Base-by-base conservation (phyloP, 2,888 invertebrate genomes). In the Lithosia quadra region DNA sequence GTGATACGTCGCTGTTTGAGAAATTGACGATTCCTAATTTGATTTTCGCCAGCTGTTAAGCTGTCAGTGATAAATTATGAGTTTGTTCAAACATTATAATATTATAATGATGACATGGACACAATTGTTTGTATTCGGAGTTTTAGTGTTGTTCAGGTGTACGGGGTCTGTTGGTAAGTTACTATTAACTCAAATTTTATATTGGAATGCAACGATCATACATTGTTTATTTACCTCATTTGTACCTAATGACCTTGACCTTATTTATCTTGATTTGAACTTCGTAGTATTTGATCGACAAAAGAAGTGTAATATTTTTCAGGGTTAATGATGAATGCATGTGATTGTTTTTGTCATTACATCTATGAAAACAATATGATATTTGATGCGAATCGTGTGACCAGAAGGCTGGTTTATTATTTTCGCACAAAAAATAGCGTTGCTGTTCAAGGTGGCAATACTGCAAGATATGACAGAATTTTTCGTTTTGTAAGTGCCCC, bases 131-230 rank as follows among this genome's bases (percentile, higher is more conserved):
- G 7, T 49, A 49, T n/a, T 62, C n/a, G 28, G n/a, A 21, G 62
- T 49, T 11, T 18, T n/a, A 62, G 62, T 49, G 43, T 21, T 62
- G 28, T 62, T 24, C 28, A 62, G 28, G 15, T 49, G 62, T 43
- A 62, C 62, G 18, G 11, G 24, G 11, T 62, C 62, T 33, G 49
- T 62, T n/a, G 62, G 49, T 62, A 62, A 62, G 62, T 49, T 11
- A 28, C 4, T 36, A 28, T 9, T 58, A 33, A 8, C 11, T 18
- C 0, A 7, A 10, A 34, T 34, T 34, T 34, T 10, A 34, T 34
- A 28, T 34, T 34, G 10, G 10, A 10, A 34, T 34, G 34, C 34
- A 34, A 10, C 9, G 28, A 28, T 28, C 5, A 5, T 28, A 4
- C 28, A 28, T 28, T 28, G 28, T 4, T 28, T 28, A 5, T 5